A percentile compares a stretch with the other conserved stretches of the same genome.
Evolutionary conservation across 2,888 invertebrate species (phyloP).

Genomic region (Ectemnius continuus): DNA sequence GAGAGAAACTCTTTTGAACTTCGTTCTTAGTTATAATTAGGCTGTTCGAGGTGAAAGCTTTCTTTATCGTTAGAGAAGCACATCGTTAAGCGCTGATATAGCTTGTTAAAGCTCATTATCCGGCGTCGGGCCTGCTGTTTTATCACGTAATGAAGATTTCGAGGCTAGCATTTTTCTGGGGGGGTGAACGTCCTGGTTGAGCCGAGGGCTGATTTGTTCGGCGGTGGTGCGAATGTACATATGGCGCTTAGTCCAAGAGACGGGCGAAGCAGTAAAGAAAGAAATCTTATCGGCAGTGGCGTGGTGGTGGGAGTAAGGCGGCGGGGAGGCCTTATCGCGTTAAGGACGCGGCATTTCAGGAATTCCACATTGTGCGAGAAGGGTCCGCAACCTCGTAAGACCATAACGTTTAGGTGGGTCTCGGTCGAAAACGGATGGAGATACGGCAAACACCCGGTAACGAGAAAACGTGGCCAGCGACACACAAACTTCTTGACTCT

Average conservation of each 20-base stretch:
- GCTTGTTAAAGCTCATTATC: conserved; percentile 10
- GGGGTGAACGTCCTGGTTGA: neutral
- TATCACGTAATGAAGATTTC: conserved; percentile 36
- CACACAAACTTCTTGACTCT: conserved; percentile 14
- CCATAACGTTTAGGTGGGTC: conserved; percentile 57
- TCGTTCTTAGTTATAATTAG: neutral
- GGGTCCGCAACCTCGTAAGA: conserved; percentile 57
- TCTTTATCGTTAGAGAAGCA: neutral
- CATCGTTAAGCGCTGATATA: neutral
- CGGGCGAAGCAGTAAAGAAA: conserved; percentile 6
- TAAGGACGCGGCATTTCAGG: conserved; percentile 59
- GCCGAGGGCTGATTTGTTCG: conserved; percentile 47
- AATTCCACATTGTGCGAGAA: conserved; percentile 45
- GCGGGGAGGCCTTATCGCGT: conserved; percentile 52
- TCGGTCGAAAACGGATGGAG: conserved; percentile 31
- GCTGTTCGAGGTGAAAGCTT: neutral
- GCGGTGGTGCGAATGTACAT: conserved; percentile 23
- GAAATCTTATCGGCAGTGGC: conserved; percentile 55
- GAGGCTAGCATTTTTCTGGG: neutral
- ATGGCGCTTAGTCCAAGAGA: conserved; percentile 43
- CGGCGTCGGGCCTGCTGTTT: conserved; percentile 8
- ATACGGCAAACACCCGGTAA: conserved; percentile 47
- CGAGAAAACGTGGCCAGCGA: conserved; percentile 51
- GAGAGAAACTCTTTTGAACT: neutral
- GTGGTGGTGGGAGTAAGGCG: neutral